Base-by-base conservation (phyloP, 2,888 invertebrate genomes). In the Dynastes grantii region DNA sequence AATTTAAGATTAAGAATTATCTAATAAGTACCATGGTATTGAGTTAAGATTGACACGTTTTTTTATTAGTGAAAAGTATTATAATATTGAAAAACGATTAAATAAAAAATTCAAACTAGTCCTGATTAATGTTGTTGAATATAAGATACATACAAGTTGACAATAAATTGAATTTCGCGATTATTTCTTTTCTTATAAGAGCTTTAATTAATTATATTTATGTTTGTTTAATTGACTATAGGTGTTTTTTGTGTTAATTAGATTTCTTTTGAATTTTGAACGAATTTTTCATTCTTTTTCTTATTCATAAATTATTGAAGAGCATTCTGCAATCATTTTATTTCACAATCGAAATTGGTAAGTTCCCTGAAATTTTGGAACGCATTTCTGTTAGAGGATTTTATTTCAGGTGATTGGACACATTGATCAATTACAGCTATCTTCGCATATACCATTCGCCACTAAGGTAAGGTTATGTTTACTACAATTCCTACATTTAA, bases 61-160 rank as follows among this genome's bases (percentile, higher is more conserved):
- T 88, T 88, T 88, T 88, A 88, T 88, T 88, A 88, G 88, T 88
- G 88, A 88, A 88, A 88, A 88, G 87, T 88, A 88, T 88, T 88
- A 88, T 88, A 88, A 88, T 87, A 88, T 87, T 88, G 86, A 88
- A 88, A 87, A 88, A 88, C 87, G 87, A 88, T 88, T 86, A 88
- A 88, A 88, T 88, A 88, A 88, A 88, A 78, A 88, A 87, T 88
- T 88, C 86, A 88, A 88, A 88, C 86, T 88, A 88, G 88, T 86
- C 87, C 87, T 87, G 88, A 88, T 88, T 86, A 87, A 88, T 89
- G 88, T 88, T 89, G 88, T 88, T 89, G 85, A 87, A 67, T 67
- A 67, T 67, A 16, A 87, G 88, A 87, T 87, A 88, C 87, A 58
- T 16, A 58, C 55, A 55, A 88, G 87, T 88, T 89, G 89, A 89